Evolutionary conservation across 2,888 invertebrate genomes (phyloP), one percentile per base, ranked within the genome.

Genomic region (Mimas tiliae): DNA sequence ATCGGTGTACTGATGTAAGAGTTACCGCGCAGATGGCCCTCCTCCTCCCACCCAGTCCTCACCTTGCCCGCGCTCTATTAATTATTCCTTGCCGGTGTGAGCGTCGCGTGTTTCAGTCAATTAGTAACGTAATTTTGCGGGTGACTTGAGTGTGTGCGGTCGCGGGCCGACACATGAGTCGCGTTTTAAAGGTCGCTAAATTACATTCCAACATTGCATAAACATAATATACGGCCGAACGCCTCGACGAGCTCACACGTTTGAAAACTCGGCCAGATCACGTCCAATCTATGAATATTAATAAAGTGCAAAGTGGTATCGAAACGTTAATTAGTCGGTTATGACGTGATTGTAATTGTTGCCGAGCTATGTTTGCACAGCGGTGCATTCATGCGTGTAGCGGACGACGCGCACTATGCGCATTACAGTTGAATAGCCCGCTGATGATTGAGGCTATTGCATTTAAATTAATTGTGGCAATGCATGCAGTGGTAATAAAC

Each of bases 1-100:
- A 93, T 93, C 93, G 92, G 93, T 93, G 93, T 93, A 93, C 93
- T 93, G 93, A 93, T 93, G 93, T 93, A 93, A 92, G 92, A 93
- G 91, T 93, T 91, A 90, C 92, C 92, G 90, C 90, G 90, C 91
- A 91, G 91, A 90, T 91, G 88, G 83, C 89, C 87, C 82, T 85
- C n/a, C 83, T 73, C 75, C 77, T 76, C 82, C 82, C 72, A 75
- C 71, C 70, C 72, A 73, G 79, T 79, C 81, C 80, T 77, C 84
- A 81, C 86, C 84, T 84, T 82, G 81, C 90, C 89, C 84, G 86
- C 86, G 89, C 91, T 91, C 92, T 91, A 93, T 93, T 93, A 93
- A 93, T 93, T 93, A 93, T 93, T 93, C 91, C 87, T 88, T 79
- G 86, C 93, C 89, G 93, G 93, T 91, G 93, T 92, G 91, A 93